Percentiles rank a stretch among this genome's conserved stretches.
These are phyloP conservation scores for Esox masquinongy DNA, from an alignment of 2,797 vertebrate species.

Conservation along the genomic window DNA sequence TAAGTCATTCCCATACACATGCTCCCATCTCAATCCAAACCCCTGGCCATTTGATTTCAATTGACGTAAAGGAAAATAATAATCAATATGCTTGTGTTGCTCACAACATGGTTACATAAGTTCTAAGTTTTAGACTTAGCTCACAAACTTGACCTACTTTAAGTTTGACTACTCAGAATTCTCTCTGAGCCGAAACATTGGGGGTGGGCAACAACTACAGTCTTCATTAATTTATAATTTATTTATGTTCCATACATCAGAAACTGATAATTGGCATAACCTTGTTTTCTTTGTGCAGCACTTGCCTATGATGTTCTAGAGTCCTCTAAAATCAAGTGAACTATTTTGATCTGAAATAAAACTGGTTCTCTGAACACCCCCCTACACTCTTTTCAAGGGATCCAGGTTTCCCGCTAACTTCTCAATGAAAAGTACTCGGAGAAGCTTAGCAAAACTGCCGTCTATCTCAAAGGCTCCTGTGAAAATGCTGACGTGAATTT, in stretches of 20 bases:
- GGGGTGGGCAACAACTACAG: constrained; percentile 44
- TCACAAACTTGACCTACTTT: constrained; percentile 61
- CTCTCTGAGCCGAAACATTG: constrained; percentile 35
- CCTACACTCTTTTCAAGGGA: not conserved
- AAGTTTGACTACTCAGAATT: constrained; percentile 38
- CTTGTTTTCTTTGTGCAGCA: constrained; percentile 16
- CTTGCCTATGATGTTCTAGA: constrained; percentile 15
- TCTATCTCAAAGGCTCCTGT: constrained; percentile 1
- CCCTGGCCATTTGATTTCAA: constrained; percentile 20
- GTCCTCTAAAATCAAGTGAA: constrained; percentile 28
- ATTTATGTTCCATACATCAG: constrained; percentile 41
- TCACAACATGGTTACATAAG: constrained; percentile 28
- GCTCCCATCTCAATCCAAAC: constrained; percentile 39
- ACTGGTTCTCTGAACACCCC: constrained; percentile 20
- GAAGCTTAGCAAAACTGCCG: constrained; percentile 5
- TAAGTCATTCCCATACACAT: constrained; percentile 31
- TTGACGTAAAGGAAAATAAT: constrained; percentile 28
- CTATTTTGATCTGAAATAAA: constrained; percentile 27
- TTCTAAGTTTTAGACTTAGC: constrained; percentile 7
- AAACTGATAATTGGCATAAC: constrained; percentile 35
- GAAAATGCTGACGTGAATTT: constrained; percentile 19
- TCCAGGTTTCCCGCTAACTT: not conserved
- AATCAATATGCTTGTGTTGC: constrained; percentile 1
- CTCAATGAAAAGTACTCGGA: constrained; percentile 4
- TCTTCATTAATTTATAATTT: constrained; percentile 34